Evolutionary conservation across 2,113 vertebrate species (phyloP).

Genomic region (Anthoscopus minutus): DNA sequence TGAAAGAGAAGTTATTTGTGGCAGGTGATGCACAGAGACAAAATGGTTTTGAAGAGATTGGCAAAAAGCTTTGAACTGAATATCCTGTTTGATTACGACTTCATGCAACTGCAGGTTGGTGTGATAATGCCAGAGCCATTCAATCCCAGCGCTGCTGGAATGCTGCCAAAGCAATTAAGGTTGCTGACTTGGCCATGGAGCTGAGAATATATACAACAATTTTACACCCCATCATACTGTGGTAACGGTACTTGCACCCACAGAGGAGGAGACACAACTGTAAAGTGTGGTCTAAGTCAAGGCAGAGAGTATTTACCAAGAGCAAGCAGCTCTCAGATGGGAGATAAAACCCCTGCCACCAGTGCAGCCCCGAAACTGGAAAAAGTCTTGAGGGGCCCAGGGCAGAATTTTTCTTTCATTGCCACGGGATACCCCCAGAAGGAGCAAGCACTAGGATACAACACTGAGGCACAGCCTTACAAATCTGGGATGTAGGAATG

Average conservation of each 20-base stretch:
- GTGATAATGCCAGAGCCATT: constrained; percentile 54
- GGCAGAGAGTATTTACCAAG: not conserved
- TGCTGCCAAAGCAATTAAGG: constrained; percentile 66
- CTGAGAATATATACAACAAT: constrained; percentile 28
- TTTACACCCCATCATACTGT: not conserved
- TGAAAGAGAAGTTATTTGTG: not conserved
- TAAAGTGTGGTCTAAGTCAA: not conserved
- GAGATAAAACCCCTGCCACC: not conserved
- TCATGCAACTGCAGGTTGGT: constrained; percentile 44
- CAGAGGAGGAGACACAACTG: not conserved
- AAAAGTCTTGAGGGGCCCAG: not conserved
- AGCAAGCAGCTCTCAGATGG: not conserved
- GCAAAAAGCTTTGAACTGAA: constrained; percentile 56
- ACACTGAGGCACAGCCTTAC: not conserved
- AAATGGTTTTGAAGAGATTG: not conserved
- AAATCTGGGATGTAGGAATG: rapidly evolving
- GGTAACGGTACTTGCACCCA: not conserved
- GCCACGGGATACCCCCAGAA: not conserved
- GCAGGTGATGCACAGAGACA: constrained; percentile 35
- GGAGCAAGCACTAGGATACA: not conserved
- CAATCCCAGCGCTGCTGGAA: constrained; percentile 58
- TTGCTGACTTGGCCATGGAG: constrained; percentile 42
- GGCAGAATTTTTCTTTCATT: not conserved
- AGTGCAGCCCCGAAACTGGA: not conserved
- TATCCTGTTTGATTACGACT: constrained; percentile 36